Conservation (phyloP, 2,888 invertebrate species). For the Vesta saturnalis region DNA sequence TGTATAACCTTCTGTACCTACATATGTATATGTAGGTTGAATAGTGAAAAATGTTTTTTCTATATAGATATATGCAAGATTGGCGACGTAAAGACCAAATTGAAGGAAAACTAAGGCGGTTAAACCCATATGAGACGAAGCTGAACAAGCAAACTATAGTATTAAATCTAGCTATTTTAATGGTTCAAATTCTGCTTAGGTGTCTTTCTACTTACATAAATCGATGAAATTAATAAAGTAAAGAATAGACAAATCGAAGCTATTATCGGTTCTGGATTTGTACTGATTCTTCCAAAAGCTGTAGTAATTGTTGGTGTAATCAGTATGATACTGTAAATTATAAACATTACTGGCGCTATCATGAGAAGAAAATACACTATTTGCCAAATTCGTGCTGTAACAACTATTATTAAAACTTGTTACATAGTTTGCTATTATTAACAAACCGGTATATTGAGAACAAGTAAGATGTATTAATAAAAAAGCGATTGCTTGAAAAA, state of each 20-base stretch:
- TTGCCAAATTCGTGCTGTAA: slow-evolving; percentile 41
- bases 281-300: slow-evolving; percentile 61
- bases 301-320: slow-evolving; percentile 49
- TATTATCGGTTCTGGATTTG: slow-evolving; percentile 61
- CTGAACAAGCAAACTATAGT: too few relatives aligned
- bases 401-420: neutral
- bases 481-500: slow-evolving; percentile 38
- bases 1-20: too few relatives aligned
- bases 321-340: slow-evolving; percentile 30
- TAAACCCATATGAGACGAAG: too few relatives aligned
- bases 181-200: too few relatives aligned
- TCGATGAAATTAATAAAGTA: neutral
- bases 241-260: slow-evolving; percentile 51
- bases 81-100: too few relatives aligned
- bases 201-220: neutral
- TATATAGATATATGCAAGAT: too few relatives aligned
- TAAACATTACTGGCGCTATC: slow-evolving; percentile 33
- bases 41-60: too few relatives aligned
- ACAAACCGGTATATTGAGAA: slow-evolving; percentile 39
- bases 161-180: too few relatives aligned
- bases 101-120: too few relatives aligned
- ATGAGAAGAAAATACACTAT: slow-evolving; percentile 31
- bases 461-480: slow-evolving; percentile 35
- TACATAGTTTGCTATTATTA: neutral
- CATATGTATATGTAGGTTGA: too few relatives aligned